Percentiles rank a stretch among this genome's conserved stretches.
phyloP scores from a whole-genome alignment of 2,888 invertebrate genomes.

The Cylloceria caligata region DNA sequence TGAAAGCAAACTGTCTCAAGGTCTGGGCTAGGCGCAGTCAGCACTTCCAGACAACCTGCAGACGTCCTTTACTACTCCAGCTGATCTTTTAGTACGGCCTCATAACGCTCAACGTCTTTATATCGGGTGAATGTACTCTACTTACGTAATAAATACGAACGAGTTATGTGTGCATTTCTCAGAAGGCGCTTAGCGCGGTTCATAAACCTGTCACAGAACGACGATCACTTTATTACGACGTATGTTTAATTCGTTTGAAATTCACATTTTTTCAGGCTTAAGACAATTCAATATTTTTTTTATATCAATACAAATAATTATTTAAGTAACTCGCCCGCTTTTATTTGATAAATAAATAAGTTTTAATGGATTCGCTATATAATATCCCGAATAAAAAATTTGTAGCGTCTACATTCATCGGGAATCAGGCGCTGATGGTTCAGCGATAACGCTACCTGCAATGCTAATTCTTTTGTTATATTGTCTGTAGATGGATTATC shows the following conservation, averaged over 20 bases:
- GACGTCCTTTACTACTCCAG: slow-evolving; percentile 34
- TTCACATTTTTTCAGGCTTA: neutral
- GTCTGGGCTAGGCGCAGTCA: slow-evolving; percentile 58
- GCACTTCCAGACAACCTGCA: slow-evolving; percentile 58
- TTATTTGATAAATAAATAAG: neutral
- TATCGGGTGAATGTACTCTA: slow-evolving; percentile 61
- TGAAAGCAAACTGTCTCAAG: slow-evolving; percentile 72
- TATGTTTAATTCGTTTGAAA: neutral
- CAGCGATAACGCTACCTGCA: too few relatives aligned
- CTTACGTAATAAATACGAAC: slow-evolving; percentile 55
- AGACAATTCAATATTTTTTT: neutral
- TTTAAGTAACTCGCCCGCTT: too few relatives aligned
- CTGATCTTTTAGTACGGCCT: slow-evolving; percentile 38
- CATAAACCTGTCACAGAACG: slow-evolving; percentile 4
- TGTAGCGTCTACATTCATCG: too few relatives aligned
- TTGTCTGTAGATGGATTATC: too few relatives aligned
- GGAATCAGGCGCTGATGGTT: too few relatives aligned
- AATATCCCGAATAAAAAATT: too few relatives aligned
- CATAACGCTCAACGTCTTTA: slow-evolving; percentile 47
- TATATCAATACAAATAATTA: neutral
- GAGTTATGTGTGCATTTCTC: slow-evolving; percentile 2
- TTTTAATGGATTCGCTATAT: neutral
- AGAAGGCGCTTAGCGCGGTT: neutral
- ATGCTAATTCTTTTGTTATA: too few relatives aligned
- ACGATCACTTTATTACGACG: neutral